Evolutionary conservation across 2,888 invertebrate genomes (phyloP).

Genomic region (Mythimna lalbum): DNA sequence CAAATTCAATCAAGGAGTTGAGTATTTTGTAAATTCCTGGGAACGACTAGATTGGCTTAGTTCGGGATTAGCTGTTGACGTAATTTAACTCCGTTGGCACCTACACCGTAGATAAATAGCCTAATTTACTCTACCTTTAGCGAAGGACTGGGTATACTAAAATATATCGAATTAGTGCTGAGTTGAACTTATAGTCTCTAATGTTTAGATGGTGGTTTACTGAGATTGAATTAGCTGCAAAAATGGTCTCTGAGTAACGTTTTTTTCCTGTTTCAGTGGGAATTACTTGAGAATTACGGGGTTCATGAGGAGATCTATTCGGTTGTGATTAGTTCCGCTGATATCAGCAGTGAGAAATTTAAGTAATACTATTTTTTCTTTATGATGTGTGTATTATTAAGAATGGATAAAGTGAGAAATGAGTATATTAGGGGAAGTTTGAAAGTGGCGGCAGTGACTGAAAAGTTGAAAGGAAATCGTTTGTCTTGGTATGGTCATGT

Average conservation of each 20-base stretch:
- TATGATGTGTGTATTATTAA: too few relatives aligned
- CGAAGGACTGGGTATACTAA: conserved; percentile 24
- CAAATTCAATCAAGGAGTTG: conserved; percentile 65
- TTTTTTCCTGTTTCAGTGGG: not conserved
- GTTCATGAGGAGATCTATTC: not conserved
- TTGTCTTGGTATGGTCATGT: too few relatives aligned
- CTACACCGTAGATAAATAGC: conserved; percentile 63
- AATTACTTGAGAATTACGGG: not conserved
- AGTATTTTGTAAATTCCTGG: conserved; percentile 62
- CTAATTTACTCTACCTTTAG: conserved; percentile 48
- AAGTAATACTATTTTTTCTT: too few relatives aligned
- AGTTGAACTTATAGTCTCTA: conserved; percentile 41
- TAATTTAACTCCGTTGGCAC: conserved; percentile 53
- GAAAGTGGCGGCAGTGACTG: too few relatives aligned
- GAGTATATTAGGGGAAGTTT: too few relatives aligned
- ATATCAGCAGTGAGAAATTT: too few relatives aligned
- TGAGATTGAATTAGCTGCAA: not conserved
- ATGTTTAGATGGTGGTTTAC: conserved; percentile 6
- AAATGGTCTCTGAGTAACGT: not conserved
- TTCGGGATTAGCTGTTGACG: conserved; percentile 55
- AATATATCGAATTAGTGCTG: conserved; percentile 46
- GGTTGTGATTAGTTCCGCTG: not conserved
- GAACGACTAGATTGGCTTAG: conserved; percentile 63
- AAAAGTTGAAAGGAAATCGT: too few relatives aligned
- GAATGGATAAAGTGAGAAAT: too few relatives aligned